Conservation (phyloP, 2,888 invertebrate species). For the Rutpela maculata region DNA sequence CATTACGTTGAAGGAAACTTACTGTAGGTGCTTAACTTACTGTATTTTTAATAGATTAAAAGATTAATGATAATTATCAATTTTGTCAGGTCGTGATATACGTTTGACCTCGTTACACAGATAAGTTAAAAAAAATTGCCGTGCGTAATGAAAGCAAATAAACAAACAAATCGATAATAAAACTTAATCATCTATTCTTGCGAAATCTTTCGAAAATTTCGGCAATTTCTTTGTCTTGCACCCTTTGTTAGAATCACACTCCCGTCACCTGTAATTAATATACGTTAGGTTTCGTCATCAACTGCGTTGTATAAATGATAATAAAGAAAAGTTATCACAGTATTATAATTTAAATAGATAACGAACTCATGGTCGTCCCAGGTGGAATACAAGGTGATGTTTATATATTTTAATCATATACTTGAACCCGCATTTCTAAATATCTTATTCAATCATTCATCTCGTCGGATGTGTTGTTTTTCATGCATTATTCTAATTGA, state of each 20-base stretch:
- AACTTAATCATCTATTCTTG: neutral
- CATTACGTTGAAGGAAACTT: no score
- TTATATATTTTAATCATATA: neutral
- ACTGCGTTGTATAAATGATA: conserved; percentile 1
- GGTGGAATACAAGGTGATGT: neutral
- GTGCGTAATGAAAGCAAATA: neutral
- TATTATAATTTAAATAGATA: neutral
- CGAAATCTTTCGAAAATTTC: neutral
- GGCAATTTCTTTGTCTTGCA: neutral
- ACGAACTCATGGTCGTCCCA: neutral
- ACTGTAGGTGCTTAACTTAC: no score
- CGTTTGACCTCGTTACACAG: neutral
- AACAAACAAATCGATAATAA: neutral
- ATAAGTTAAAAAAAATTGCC: neutral
- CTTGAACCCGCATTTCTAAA: neutral
- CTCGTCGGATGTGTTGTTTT: no score
- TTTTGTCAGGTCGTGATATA: neutral
- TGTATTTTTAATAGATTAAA: no score
- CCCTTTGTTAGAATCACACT: neutral
- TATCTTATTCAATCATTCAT: no score
- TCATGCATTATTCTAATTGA: no score
- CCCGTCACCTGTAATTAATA: neutral
- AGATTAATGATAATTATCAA: no score
- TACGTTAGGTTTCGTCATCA: neutral
- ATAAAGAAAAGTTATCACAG: neutral